Conservation (phyloP, 2,113 vertebrate genomes). For the Stegastes partitus region DNA sequence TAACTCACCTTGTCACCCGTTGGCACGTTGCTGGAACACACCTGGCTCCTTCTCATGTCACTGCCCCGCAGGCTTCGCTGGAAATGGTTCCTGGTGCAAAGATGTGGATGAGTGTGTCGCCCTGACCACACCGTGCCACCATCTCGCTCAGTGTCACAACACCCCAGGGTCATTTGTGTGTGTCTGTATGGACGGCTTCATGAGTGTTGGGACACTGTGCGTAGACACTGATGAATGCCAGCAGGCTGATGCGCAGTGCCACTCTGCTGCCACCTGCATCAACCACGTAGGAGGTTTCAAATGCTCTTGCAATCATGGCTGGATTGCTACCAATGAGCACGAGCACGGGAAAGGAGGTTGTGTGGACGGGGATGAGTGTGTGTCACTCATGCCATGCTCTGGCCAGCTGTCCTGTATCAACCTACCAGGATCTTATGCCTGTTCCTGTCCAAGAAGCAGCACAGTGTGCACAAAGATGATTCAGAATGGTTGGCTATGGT, state of each 20-base stretch:
- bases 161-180: conserved; percentile 85
- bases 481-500: conserved; percentile 57
- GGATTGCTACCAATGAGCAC: conserved; percentile 66
- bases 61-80: conserved; percentile 80
- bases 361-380: conserved; percentile 84
- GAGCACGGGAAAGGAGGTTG: conserved; percentile 76
- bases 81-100: conserved; percentile 82
- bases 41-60: conserved; percentile 84
- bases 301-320: conserved; percentile 82
- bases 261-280: conserved; percentile 79
- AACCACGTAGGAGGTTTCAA: conserved; percentile 81
- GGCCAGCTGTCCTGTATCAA: conserved; percentile 76
- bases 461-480: conserved; percentile 55
- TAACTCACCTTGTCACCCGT: conserved; percentile 70
- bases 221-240: conserved; percentile 86
- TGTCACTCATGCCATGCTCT: conserved; percentile 66
- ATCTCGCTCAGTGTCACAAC: conserved; percentile 81
- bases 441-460: conserved; percentile 74
- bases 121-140: conserved; percentile 74
- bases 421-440: conserved; percentile 80
- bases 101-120: conserved; percentile 85
- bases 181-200: conserved; percentile 76
- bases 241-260: conserved; percentile 75
- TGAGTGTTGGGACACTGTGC: conserved; percentile 78
- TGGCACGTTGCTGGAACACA: conserved; percentile 83